Conservation (phyloP, 2,113 vertebrate genomes). For the Cryptotis parvus region DNA sequence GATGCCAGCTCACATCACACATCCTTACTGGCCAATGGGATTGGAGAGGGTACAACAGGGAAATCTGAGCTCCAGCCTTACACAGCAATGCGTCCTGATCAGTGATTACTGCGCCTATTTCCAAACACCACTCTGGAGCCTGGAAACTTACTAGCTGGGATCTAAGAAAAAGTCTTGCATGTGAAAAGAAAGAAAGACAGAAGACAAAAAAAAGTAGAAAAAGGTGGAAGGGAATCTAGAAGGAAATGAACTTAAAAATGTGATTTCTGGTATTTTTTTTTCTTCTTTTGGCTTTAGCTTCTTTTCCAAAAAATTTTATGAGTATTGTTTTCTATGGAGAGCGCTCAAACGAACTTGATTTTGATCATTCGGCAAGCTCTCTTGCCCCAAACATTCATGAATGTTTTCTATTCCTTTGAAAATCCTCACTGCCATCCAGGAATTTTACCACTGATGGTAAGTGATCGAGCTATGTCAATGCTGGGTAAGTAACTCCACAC, state of each 20-base stretch:
- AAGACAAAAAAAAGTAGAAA: too few relatives aligned
- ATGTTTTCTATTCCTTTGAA: neutral
- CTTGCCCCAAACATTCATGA: neutral
- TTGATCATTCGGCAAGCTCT: neutral
- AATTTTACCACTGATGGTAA: neutral
- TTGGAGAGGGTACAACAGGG: neutral
- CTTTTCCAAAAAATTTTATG: neutral
- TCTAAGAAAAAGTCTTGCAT: neutral
- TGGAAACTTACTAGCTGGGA: neutral
- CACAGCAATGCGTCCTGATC: neutral
- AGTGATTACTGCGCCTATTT: neutral
- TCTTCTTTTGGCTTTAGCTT: neutral
- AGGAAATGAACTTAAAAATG: neutral
- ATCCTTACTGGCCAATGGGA: neutral
- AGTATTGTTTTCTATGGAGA: neutral
- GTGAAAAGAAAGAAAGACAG: neutral
- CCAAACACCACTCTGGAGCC: neutral
- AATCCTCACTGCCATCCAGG: neutral
- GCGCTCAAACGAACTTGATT: constrained; percentile 10
- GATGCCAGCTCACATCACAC: neutral
- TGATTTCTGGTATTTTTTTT: neutral
- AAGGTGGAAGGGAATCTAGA: neutral
- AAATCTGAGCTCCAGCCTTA: neutral
- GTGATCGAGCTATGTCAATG: neutral
- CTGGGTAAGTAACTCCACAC: neutral